These are phyloP conservation scores for Aphrocallistes beatrix DNA, from an alignment of 37 sponge, comb jelly and placozoan genomes.

Conservation along the genomic window DNA sequence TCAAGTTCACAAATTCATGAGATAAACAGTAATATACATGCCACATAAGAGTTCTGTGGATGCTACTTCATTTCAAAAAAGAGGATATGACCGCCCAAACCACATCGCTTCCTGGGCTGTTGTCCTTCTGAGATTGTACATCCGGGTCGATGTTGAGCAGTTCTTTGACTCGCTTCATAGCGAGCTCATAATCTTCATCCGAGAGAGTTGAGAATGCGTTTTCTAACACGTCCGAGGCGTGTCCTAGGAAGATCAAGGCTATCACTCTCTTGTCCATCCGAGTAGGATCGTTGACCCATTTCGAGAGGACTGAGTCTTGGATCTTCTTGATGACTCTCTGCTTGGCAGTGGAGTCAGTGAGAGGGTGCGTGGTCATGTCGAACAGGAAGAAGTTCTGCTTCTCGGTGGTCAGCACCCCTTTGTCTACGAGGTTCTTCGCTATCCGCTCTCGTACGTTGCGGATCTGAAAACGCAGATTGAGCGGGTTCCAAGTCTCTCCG, in stretches of 20 bases:
- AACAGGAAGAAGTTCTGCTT: slow-evolving; percentile 96
- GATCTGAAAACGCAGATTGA: slow-evolving; percentile 89
- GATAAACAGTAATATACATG: neutral
- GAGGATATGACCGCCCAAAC: slow-evolving; percentile 85
- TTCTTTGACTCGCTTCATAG: slow-evolving; percentile 86
- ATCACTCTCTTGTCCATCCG: slow-evolving; percentile 80
- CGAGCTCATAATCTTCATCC: slow-evolving; percentile 96
- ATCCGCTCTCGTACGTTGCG: slow-evolving; percentile 89
- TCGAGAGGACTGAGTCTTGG: slow-evolving; percentile 78
- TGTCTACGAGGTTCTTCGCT: slow-evolving; percentile 98
- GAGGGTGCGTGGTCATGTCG: slow-evolving; percentile 99
- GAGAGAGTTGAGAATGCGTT: slow-evolving; percentile 81
- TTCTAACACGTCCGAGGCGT: slow-evolving; percentile 93
- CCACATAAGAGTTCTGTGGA: neutral
- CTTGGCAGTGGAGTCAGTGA: slow-evolving; percentile 74
- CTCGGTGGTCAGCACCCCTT: slow-evolving; percentile 94
- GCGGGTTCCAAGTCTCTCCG: slow-evolving; percentile 99
- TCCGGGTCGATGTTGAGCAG: slow-evolving; percentile 87
- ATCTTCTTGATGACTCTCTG: slow-evolving; percentile 80
- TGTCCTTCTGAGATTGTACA: slow-evolving; percentile 63
- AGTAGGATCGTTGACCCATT: slow-evolving; percentile 85
- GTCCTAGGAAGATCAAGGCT: slow-evolving; percentile 77
- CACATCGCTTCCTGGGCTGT: slow-evolving; percentile 33
- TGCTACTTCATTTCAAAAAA: slow-evolving; percentile 71
- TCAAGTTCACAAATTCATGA: no score